Conservation (phyloP, 1,140 invertebrate species). For the Pachypeltis micranthus region DNA sequence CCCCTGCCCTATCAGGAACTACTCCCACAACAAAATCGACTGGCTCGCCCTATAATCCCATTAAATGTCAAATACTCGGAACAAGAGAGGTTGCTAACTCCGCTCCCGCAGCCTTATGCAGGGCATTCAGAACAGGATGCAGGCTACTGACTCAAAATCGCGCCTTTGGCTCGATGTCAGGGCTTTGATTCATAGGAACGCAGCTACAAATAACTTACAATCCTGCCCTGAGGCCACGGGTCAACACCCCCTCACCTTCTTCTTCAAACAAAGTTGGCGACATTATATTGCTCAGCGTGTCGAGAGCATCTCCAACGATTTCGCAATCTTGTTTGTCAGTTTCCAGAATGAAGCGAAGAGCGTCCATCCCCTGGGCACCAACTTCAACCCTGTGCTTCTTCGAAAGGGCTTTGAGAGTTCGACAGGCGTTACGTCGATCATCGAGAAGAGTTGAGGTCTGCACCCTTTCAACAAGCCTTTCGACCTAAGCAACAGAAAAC, state of each 20-base stretch:
- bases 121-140: too few relatives aligned
- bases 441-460: conserved; percentile 85
- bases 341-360: conserved; percentile 63
- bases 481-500: conserved; percentile 52
- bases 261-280: conserved; percentile 71
- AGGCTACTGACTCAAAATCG: too few relatives aligned
- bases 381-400: conserved; percentile 89
- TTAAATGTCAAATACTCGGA: too few relatives aligned
- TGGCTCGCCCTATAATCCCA: too few relatives aligned
- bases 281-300: conserved; percentile 84
- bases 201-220: too few relatives aligned
- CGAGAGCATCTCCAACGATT: conserved; percentile 80
- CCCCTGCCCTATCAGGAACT: too few relatives aligned
- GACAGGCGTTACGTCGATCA: conserved; percentile 89
- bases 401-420: conserved; percentile 87
- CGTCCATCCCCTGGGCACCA: conserved; percentile 87
- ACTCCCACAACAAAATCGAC: too few relatives aligned
- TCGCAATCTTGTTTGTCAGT: conserved; percentile 78
- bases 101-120: too few relatives aligned
- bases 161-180: too few relatives aligned
- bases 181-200: too few relatives aligned
- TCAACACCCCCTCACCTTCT: conserved; percentile 62
- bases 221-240: too few relatives aligned
- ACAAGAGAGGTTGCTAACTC: too few relatives aligned
- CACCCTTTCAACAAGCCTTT: conserved; percentile 81